Percentiles rank a stretch among this genome's conserved stretches.
These are phyloP conservation scores for Synergus laeviventris DNA, from an alignment of 2,888 invertebrate genomes.

Conservation along the genomic window DNA sequence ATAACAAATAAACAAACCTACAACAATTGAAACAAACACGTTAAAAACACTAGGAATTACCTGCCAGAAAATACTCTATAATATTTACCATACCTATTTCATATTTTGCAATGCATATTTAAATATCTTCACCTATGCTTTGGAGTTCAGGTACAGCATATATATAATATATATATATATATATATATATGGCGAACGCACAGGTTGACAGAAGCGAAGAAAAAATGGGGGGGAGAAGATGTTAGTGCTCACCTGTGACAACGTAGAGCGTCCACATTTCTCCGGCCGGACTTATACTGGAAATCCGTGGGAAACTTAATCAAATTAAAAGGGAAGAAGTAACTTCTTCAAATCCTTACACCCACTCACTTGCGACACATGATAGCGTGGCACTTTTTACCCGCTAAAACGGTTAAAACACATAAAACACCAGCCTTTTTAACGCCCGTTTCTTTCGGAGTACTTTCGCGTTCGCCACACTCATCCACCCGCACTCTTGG, in stretches of 20 bases:
- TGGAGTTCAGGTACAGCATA: neutral
- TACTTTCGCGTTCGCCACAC: conserved; percentile 48
- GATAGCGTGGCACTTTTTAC: conserved; percentile 20
- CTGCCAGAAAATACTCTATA: neutral
- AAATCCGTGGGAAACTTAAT: conserved; percentile 37
- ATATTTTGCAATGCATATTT: neutral
- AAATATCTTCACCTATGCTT: neutral
- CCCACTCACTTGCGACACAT: conserved; percentile 55
- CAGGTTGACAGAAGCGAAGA: conserved; percentile 19
- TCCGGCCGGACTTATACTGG: conserved; percentile 46
- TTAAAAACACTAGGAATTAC: neutral
- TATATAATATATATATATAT: neutral
- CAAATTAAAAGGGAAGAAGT: conserved; percentile 34
- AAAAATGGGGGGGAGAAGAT: conserved; percentile 41
- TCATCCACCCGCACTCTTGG: conserved; percentile 59
- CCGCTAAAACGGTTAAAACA: conserved; percentile 5
- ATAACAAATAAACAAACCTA: neutral
- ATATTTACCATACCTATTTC: neutral
- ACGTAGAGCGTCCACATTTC: conserved; percentile 67
- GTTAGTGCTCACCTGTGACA: conserved; percentile 66
- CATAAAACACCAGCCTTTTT: neutral
- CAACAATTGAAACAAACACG: neutral
- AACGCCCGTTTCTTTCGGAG: conserved; percentile 25
- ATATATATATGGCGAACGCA: conserved; percentile 8
- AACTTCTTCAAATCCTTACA: conserved; percentile 51